These are phyloP conservation scores for Platerodrilus igneus DNA, from an alignment of 2,888 invertebrate genomes.

Conservation along the genomic window DNA sequence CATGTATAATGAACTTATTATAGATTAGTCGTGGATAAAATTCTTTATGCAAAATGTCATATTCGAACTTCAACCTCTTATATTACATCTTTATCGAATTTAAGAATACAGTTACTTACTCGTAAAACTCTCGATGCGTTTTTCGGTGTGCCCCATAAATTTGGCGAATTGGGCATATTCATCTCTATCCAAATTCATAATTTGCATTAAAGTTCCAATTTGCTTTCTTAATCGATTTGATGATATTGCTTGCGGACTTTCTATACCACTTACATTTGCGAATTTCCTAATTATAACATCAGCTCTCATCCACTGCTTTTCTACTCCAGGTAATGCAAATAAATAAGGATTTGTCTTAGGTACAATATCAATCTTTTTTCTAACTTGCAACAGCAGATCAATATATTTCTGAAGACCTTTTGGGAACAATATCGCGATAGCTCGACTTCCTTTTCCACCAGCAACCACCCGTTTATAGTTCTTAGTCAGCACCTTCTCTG, in stretches of 20 bases:
- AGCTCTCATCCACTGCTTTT: slow-evolving; percentile 14
- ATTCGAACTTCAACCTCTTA: too few species aligned
- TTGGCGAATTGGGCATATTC: slow-evolving; percentile 6
- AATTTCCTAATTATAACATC: slow-evolving; percentile 12
- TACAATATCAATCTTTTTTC: slow-evolving; percentile 11
- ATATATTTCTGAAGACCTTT: slow-evolving; percentile 13
- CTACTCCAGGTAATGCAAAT: slow-evolving; percentile 15
- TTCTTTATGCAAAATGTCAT: too few species aligned
- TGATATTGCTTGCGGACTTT: slow-evolving; percentile 11
- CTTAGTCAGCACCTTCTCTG: slow-evolving; percentile 12
- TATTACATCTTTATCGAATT: too few species aligned
- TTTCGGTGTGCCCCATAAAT: too few species aligned
- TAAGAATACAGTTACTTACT: too few species aligned
- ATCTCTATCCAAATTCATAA: slow-evolving; percentile 11
- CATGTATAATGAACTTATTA: too few species aligned
- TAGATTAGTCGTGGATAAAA: too few species aligned
- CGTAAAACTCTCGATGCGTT: too few species aligned
- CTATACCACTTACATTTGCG: slow-evolving; percentile 9
- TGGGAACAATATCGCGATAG: slow-evolving; percentile 18
- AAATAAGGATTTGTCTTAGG: slow-evolving; percentile 17
- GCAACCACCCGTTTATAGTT: slow-evolving; percentile 16
- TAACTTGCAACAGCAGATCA: slow-evolving; percentile 16
- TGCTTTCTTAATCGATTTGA: slow-evolving; percentile 16
- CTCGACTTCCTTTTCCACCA: slow-evolving; percentile 18
- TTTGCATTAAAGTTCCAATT: slow-evolving; percentile 14